Base-by-base conservation (phyloP, 1,140 invertebrate species). In the Rhynchophorus ferrugineus region DNA sequence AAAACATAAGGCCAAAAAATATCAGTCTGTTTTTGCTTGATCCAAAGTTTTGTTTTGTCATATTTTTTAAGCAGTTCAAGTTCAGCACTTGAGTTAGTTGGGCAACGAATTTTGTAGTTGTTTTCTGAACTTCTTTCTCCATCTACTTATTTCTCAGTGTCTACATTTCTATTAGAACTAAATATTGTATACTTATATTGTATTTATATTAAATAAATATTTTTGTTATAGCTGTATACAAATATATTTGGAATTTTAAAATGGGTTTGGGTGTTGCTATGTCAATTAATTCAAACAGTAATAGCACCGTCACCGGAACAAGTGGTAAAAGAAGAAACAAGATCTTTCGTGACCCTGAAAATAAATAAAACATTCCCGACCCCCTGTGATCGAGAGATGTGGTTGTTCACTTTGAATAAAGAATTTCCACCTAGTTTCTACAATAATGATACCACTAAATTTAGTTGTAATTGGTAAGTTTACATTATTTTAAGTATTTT, bases 321-420 rank as follows among this genome's bases (percentile, higher is more conserved):
- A 16, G 58, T 60, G n/a, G 21, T 54, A 13, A 63, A 64, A 49
- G 44, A 54, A 34, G 61, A 62, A 9, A 63, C 54, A 9, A 58
- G 60, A 19, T 59, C 63, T 9, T 68, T 71, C 44, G 63, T 61
- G 36, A 68, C 65, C 20, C 60, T 65, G 13, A 63, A 66, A 24
- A 57, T 68, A 11, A 65, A 61, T 9, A 73, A 73, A 53, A 91
- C 88, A 0, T 71, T 80, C 24, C 83, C 84, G 0, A 80, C 84
- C 43, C 83, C 87, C 3, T 92, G 88, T 63, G 87, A 90, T 68
- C 75, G 85, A 66, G 78, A 86, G 62, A 68, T 70, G 38, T 65
- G 68, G 45, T 50, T 74, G 14, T 74, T 71, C 49, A 71, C 68
- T 6, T 56, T 74, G 16, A 65, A 63, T 13, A 36, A 59, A 11